Percentiles rank a stretch among this genome's conserved stretches.
These are phyloP conservation scores for Abscondita cerata DNA, from an alignment of 2,888 invertebrate genomes.

Conservation along the genomic window DNA sequence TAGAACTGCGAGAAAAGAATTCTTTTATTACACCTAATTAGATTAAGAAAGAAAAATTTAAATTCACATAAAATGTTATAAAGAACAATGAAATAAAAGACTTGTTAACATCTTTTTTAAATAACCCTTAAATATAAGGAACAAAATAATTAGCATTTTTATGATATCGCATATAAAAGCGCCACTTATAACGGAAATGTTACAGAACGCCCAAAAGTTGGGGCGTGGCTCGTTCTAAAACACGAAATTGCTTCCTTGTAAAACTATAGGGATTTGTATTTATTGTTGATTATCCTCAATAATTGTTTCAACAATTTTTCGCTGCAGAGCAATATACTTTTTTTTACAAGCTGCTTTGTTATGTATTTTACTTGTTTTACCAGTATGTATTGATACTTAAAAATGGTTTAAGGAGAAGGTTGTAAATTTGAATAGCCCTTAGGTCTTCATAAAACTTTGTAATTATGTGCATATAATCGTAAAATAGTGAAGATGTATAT, in stretches of 20 bases:
- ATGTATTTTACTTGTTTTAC: conserved; percentile 11
- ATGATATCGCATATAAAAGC: conserved; percentile 38
- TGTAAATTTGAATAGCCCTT: conserved; percentile 3
- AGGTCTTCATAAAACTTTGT: conserved; percentile 4
- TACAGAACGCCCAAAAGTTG: conserved; percentile 42
- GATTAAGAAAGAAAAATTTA: no score
- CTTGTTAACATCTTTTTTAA: no score
- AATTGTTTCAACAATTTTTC: conserved; percentile 38
- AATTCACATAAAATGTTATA: no score
- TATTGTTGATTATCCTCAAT: conserved; percentile 40
- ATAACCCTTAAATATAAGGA: conserved; percentile 33
- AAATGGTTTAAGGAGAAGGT: conserved; percentile 2
- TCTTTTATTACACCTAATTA: no score
- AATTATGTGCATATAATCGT: no score
- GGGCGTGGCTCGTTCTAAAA: conserved; percentile 36
- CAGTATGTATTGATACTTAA: conserved; percentile 10
- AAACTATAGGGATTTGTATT: conserved; percentile 44
- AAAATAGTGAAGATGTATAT: no score
- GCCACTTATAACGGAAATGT: conserved; percentile 46
- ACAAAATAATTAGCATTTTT: conserved; percentile 48
- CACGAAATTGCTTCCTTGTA: conserved; percentile 43
- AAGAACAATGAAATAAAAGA: no score
- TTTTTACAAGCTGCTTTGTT: conserved; percentile 14
- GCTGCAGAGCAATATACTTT: background rate
- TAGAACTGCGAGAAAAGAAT: no score